Evolutionary conservation across 2,888 invertebrate genomes (phyloP).

Genomic region (Nephrotoma flavescens): DNA sequence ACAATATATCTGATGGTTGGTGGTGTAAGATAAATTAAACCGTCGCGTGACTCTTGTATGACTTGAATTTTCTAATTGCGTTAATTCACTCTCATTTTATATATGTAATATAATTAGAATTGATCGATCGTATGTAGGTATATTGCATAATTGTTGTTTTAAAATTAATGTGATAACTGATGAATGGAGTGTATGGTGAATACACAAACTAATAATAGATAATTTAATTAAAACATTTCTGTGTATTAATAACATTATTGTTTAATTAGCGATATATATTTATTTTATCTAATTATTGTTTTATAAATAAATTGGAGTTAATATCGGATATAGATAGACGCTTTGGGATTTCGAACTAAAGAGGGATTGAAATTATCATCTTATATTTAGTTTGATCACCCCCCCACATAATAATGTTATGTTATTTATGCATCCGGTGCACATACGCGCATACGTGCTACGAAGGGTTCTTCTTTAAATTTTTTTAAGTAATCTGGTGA

Average conservation of each 20-base stretch:
- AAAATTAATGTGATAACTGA: background rate
- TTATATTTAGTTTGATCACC: too few species aligned
- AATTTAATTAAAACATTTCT: background rate
- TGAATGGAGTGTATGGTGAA: background rate
- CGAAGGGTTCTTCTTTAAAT: too few species aligned
- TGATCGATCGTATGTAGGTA: background rate
- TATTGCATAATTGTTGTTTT: background rate
- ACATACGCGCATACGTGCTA: too few species aligned
- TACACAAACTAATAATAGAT: background rate
- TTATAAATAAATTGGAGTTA: too few species aligned
- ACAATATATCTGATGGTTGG: background rate
- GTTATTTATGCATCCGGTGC: too few species aligned
- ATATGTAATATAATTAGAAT: background rate
- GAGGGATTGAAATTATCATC: too few species aligned
- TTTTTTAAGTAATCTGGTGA: too few species aligned
- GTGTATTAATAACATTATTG: background rate
- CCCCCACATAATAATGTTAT: too few species aligned
- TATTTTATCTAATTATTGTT: background rate
- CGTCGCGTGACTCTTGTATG: background rate
- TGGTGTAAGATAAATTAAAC: background rate
- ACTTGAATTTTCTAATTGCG: background rate
- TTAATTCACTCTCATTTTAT: background rate
- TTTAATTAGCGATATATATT: background rate
- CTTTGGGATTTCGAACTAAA: too few species aligned
- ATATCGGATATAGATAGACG: too few species aligned